Base-by-base conservation (phyloP, 2,113 vertebrate species). In the Aphelocoma coerulescens region DNA sequence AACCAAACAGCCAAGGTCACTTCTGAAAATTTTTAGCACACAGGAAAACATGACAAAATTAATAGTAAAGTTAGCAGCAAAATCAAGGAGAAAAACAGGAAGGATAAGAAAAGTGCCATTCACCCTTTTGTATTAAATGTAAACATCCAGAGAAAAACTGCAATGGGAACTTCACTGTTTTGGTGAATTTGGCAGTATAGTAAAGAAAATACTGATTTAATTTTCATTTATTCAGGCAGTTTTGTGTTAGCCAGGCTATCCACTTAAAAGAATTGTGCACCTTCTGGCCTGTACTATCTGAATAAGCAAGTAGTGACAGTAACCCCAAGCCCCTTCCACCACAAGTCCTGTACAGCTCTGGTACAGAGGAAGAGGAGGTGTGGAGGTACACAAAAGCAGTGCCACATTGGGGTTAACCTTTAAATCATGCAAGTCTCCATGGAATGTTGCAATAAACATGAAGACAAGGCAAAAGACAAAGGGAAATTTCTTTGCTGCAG, bases 151-250 rank as follows among this genome's bases (percentile, higher is more conserved):
- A 13, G 33, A 23, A 89, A 55, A 80, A 46, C 13, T 63, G 27
- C 0, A 0, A 30, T 1, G 7, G 9, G 28, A 30, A 58, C 35
- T 28, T 49, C 5, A 43, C 33, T 55, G 16, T 49, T 75, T 33
- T 23, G 6, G 18, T 80, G 51, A 37, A 73, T 85, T 5, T 24
- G 20, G 20, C 33, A 68, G 21, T 2, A 49, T 0, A 62, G 9
- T 33, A 30, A 95, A 77, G 32, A 58, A 93, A 82, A 91, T 3
- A 49, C 0, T 3, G 0, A 39, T 63, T 69, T 77, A 9, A 22
- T 79, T 81, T 58, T 58, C 16, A 22, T 92, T 83, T 81, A 32
- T 86, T 68, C 32, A 27, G 35, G n/a, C 28, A 46, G 41, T 44
- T 93, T 23, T 48, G 20, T 30, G 13, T 46, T 59, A 88, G 43